A percentile compares a stretch with the other conserved stretches of the same genome.
These are phyloP conservation scores for Botrylloides violaceus DNA, from an alignment of 23 tunicate genomes.

Conservation along the genomic window DNA sequence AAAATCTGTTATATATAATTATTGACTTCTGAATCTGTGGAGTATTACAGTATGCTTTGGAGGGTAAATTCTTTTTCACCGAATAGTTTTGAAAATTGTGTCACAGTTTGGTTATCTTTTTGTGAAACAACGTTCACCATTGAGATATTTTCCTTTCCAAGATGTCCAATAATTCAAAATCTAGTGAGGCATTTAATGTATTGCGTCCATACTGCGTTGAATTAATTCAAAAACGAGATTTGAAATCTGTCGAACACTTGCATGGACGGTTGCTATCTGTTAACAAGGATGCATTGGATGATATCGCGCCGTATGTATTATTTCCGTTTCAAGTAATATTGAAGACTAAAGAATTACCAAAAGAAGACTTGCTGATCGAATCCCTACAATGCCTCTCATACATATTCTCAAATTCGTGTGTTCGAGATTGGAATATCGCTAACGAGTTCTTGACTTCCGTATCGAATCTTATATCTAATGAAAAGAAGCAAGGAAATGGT, in stretches of 20 bases:
- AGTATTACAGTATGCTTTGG: too few relatives aligned
- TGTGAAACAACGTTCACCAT: too few relatives aligned
- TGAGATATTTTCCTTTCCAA: too few relatives aligned
- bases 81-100: too few relatives aligned
- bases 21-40: too few relatives aligned
- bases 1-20: too few relatives aligned
- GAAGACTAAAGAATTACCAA: not conserved
- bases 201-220: conserved; percentile 38
- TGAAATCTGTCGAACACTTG: conserved; percentile 20
- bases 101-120: too few relatives aligned
- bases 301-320: conserved; percentile 42
- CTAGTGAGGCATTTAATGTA: conserved; percentile 8
- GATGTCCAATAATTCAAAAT: too few relatives aligned
- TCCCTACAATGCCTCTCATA: conserved; percentile 11
- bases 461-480: conserved; percentile 1
- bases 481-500: conserved; percentile 2
- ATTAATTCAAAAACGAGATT: conserved; percentile 7
- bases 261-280: not conserved
- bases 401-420: conserved; percentile 14
- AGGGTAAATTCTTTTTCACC: too few relatives aligned
- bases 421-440: conserved; percentile 36
- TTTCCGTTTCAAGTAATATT: conserved; percentile 55
- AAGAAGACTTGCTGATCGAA: conserved; percentile 31
- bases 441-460: conserved; percentile 29
- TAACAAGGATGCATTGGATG: conserved; percentile 24